Evolutionary conservation across 2,113 vertebrate species (phyloP).

Genomic region (Hemibagrus wyckioides): DNA sequence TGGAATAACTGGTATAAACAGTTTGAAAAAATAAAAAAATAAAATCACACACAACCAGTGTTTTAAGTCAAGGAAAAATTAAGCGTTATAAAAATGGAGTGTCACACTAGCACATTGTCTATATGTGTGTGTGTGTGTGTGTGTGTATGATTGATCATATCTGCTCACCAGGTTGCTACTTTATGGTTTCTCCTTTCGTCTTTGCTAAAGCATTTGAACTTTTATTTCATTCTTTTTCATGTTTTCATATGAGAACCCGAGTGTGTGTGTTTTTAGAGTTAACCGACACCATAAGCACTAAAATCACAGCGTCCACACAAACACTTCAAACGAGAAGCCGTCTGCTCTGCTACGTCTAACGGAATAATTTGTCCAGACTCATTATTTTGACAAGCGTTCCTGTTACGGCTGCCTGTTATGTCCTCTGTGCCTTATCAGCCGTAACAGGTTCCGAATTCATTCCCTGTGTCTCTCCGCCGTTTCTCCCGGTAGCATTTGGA

Average conservation of each 20-base stretch:
- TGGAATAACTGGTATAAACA: background rate
- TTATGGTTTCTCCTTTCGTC: background rate
- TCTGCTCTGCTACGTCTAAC: background rate
- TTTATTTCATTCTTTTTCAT: background rate
- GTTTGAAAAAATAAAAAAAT: too few species aligned
- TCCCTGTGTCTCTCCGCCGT: background rate
- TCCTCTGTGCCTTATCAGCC: background rate
- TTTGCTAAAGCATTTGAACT: background rate
- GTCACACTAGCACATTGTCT: background rate
- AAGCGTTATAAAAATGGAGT: too few species aligned
- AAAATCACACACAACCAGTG: background rate
- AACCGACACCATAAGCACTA: background rate
- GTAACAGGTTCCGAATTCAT: background rate
- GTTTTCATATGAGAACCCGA: background rate
- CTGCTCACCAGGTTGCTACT: background rate
- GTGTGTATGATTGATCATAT: too few species aligned
- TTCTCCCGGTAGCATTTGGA: background rate
- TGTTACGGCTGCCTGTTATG: background rate
- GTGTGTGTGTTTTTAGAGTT: background rate
- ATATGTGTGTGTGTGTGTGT: too few species aligned
- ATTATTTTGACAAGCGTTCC: background rate
- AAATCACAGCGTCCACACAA: background rate
- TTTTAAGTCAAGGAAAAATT: too few species aligned
- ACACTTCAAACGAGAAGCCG: background rate
- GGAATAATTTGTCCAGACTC: background rate